Percentiles rank a stretch among this genome's conserved stretches.
phyloP scores from a whole-genome alignment of 2,113 vertebrate species.

The Felis catus region DNA sequence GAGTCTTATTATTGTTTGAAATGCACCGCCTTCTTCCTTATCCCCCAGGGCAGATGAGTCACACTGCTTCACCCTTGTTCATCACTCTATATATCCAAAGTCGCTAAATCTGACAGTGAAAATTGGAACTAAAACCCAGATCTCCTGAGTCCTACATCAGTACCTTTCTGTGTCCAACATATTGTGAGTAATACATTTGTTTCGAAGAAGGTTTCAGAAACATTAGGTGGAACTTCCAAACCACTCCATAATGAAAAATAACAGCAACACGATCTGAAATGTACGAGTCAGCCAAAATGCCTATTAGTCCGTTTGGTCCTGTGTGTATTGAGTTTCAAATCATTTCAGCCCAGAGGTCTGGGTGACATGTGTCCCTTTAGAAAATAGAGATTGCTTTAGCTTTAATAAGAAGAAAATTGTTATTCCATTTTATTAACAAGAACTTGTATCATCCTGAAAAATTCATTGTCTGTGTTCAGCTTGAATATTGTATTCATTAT shows the following conservation, averaged over 20 bases:
- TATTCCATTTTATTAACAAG: conserved; percentile 78
- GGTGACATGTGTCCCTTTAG: conserved; percentile 73
- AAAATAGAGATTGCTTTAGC: conserved; percentile 72
- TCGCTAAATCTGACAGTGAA: not conserved
- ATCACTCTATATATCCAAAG: not conserved
- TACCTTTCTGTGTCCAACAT: not conserved
- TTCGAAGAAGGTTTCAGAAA: conserved; percentile 25
- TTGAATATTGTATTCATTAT: conserved; percentile 77
- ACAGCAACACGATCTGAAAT: not conserved
- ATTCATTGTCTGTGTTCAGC: conserved; percentile 71
- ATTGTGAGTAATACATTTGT: conserved; percentile 14
- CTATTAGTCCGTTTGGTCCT: conserved; percentile 67
- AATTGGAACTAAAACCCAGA: not conserved
- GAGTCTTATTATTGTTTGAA: conserved; percentile 9
- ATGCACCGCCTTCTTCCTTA: not conserved
- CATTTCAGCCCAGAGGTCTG: conserved; percentile 61
- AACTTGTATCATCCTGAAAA: conserved; percentile 70
- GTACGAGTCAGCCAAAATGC: conserved; percentile 14
- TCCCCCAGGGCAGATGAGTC: not conserved
- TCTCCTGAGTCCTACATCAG: not conserved
- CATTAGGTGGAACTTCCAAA: conserved; percentile 5
- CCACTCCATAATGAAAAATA: not conserved
- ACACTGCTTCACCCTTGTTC: not conserved
- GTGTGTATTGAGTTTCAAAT: conserved; percentile 62
- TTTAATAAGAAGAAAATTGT: conserved; percentile 76